Evolutionary conservation across 2,113 vertebrate species (phyloP).

Genomic region (Mesoclemmys tuberculata): DNA sequence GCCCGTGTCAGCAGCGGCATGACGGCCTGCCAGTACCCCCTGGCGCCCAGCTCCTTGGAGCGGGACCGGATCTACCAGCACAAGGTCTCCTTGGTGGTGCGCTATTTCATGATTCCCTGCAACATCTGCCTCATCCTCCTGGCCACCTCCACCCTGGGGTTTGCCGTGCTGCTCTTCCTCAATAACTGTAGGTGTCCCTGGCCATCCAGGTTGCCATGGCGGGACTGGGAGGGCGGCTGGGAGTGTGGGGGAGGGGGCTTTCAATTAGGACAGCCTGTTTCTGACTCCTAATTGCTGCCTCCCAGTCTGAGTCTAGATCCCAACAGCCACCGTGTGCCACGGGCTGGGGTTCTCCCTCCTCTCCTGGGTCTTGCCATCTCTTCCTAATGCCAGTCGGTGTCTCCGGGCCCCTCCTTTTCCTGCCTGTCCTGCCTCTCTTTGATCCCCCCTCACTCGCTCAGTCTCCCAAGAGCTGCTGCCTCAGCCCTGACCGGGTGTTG

Average conservation of each 20-base stretch:
- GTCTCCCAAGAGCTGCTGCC: background rate
- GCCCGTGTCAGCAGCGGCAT: conserved; percentile 77
- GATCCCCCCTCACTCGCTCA: background rate
- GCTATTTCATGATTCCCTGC: conserved; percentile 97
- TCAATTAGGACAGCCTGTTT: background rate
- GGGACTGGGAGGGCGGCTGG: background rate
- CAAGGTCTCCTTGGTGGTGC: conserved; percentile 94
- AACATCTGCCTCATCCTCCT: conserved; percentile 98
- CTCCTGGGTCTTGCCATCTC: background rate
- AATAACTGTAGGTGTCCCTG: conserved; percentile 91
- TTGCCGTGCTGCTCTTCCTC: conserved; percentile 95
- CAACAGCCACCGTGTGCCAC: background rate
- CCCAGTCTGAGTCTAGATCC: background rate
- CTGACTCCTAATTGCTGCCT: background rate
- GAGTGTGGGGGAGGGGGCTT: background rate
- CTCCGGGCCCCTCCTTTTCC: rapidly evolving
- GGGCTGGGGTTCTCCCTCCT: background rate
- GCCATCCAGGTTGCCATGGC: rapidly evolving
- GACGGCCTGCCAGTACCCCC: conserved; percentile 89
- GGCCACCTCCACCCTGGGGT: conserved; percentile 92
- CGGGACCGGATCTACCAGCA: conserved; percentile 90
- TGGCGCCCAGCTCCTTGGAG: conserved; percentile 77
- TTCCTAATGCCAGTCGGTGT: background rate
- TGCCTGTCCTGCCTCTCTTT: background rate
- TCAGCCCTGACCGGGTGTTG: background rate